Evolutionary conservation across 1,140 invertebrate species (phyloP).

Genomic region (Ceratina calcarata): DNA sequence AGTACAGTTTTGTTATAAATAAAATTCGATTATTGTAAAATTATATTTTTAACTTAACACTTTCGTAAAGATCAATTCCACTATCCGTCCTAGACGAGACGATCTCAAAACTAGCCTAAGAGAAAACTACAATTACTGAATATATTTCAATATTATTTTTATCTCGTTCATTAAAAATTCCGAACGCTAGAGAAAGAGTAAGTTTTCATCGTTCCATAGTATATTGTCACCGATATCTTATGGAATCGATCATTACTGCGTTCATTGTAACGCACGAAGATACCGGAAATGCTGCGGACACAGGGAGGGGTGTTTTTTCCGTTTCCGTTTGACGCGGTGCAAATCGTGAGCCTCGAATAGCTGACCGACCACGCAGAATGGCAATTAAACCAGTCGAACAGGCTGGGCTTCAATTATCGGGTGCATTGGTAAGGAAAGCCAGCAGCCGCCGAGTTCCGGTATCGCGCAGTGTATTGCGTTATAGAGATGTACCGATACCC

Average conservation of each 20-base stretch:
- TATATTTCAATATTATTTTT: no score
- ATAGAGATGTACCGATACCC: constrained; percentile 14
- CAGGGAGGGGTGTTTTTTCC: not conserved
- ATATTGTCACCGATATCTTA: no score
- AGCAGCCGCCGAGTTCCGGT: not conserved
- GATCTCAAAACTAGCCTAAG: no score
- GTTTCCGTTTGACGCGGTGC: not conserved
- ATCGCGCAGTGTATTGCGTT: constrained; percentile 37
- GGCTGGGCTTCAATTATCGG: constrained; percentile 36
- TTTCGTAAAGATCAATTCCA: no score
- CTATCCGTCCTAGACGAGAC: no score
- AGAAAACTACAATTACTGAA: no score
- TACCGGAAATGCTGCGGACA: not conserved
- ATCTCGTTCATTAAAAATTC: no score
- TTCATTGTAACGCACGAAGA: not conserved
- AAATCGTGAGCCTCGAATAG: not conserved
- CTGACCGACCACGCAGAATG: constrained; percentile 19
- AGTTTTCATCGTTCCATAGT: no score
- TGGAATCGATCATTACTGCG: not conserved
- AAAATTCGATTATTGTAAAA: no score
- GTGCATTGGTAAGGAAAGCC: constrained; percentile 41
- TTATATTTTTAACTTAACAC: no score
- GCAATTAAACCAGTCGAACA: constrained; percentile 33
- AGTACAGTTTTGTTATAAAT: no score
- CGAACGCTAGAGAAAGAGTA: no score